Evolutionary conservation across 2,797 vertebrate species (phyloP), one percentile per base, ranked within the genome.

Genomic region (Calcarius lapponicus): DNA sequence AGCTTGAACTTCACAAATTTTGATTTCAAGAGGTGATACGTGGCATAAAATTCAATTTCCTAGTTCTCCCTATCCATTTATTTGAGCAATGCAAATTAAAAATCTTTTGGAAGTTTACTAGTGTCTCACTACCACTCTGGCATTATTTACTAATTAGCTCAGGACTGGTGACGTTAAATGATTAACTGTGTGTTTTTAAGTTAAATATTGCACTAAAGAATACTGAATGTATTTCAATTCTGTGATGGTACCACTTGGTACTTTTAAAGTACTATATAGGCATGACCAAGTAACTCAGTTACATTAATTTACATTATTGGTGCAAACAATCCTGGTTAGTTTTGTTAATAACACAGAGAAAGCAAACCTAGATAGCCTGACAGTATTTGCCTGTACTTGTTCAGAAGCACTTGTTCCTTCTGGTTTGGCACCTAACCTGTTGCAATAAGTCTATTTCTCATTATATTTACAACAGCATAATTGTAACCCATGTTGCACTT

Each of bases 1-100:
- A 97, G 93, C 91, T 96, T 98, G 98, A 99, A 98, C 98, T 97
- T 97, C 70, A 95, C 61, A 94, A 16, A 76, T 93, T 97, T 96
- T 97, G 91, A 96, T 97, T 97, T 97, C 88, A 91, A 75, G 85
- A 92, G 91, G 93, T 88, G 95, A 93, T 96, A 88, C 3, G 83
- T 93, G 94, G 34, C 80, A 74, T 95, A 81, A 95, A 94, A 94
- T 86, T 50, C 26, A 48, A 84, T 97, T 96, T 96, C 89, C 72
- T 96, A 53, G 16, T 78, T 95, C 34, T 85, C 20, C 79, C 28
- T 69, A 65, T 81, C 66, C 75, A 38, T 89, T 84, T 95, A 74
- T 93, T 94, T 95, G 92, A 85, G 78, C 47, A 86, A 80, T 88
- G 90, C 66, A 90, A 71, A 96, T 94, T 94, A 84, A 93, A 96